phyloP scores from a whole-genome alignment of 2,888 invertebrate species.

The Drosophila infuscata region DNA sequence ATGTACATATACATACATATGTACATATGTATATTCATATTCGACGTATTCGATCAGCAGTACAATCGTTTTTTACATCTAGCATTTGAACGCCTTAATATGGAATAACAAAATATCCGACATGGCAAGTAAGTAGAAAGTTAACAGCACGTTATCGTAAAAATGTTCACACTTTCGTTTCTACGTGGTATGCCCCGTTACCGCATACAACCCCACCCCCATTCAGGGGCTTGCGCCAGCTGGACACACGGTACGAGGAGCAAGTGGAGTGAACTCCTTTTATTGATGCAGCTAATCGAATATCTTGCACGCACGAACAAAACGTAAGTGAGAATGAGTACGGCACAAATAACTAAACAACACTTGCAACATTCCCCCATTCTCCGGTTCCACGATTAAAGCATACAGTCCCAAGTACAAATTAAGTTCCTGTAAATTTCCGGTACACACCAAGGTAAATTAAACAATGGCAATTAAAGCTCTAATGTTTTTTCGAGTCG shows the following conservation, averaged over 20 bases:
- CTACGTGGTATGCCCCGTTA: slow-evolving; percentile 48
- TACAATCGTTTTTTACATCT: background rate
- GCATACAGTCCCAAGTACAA: slow-evolving; percentile 54
- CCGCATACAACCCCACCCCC: background rate
- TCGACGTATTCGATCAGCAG: background rate
- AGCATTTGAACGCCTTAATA: background rate
- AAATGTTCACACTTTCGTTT: slow-evolving; percentile 59
- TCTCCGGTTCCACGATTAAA: slow-evolving; percentile 9
- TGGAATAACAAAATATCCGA: background rate
- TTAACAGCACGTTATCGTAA: background rate
- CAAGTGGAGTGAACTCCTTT: slow-evolving; percentile 25
- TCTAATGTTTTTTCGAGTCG: slow-evolving; percentile 66
- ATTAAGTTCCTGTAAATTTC: slow-evolving; percentile 80
- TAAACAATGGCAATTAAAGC: slow-evolving; percentile 78
- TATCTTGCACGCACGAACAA: slow-evolving; percentile 71
- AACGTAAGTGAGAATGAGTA: slow-evolving; percentile 33
- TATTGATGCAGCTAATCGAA: slow-evolving; percentile 63
- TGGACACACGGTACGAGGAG: slow-evolving; percentile 16
- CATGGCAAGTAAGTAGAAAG: background rate
- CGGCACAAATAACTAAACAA: slow-evolving; percentile 15
- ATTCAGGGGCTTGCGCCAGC: slow-evolving; percentile 21
- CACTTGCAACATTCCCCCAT: slow-evolving; percentile 12
- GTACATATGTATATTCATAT: background rate
- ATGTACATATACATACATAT: too few relatives aligned
- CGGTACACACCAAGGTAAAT: slow-evolving; percentile 74